phyloP scores from a whole-genome alignment of 2,113 vertebrate genomes.

The Stomatorhinus ivindoensis region DNA sequence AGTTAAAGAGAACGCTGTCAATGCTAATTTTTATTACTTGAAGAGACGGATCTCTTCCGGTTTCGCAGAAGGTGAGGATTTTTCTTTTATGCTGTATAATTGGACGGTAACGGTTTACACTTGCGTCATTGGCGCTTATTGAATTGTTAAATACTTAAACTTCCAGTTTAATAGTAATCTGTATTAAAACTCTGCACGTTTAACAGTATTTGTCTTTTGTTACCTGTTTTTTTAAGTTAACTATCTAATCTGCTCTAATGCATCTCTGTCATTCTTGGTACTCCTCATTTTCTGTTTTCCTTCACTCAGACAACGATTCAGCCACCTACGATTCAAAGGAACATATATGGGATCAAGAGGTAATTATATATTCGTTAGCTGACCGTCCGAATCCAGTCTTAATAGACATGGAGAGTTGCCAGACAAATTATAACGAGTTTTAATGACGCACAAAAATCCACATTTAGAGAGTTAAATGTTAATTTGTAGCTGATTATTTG shows the following conservation, averaged over 20 bases:
- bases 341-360: slow-evolving; percentile 75
- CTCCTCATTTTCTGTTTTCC: slow-evolving; percentile 34
- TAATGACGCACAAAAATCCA: neutral
- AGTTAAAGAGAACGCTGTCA: neutral
- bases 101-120: neutral
- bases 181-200: neutral
- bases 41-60: slow-evolving; percentile 28
- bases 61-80: slow-evolving; percentile 49
- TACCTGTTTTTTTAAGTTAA: neutral
- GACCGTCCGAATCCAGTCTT: neutral
- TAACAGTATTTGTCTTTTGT: neutral
- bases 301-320: slow-evolving; percentile 30
- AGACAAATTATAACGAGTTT: neutral
- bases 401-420: neutral
- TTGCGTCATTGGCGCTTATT: neutral
- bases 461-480: neutral
- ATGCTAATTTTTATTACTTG: neutral
- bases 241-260: neutral
- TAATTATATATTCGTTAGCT: slow-evolving; percentile 29
- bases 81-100: neutral
- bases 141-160: neutral
- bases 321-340: slow-evolving; percentile 44
- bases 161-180: neutral
- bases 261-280: slow-evolving; percentile 9
- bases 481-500: neutral